Conservation (phyloP, 2,888 invertebrate species). For the Aphelenchoides bicaudatus region DNA sequence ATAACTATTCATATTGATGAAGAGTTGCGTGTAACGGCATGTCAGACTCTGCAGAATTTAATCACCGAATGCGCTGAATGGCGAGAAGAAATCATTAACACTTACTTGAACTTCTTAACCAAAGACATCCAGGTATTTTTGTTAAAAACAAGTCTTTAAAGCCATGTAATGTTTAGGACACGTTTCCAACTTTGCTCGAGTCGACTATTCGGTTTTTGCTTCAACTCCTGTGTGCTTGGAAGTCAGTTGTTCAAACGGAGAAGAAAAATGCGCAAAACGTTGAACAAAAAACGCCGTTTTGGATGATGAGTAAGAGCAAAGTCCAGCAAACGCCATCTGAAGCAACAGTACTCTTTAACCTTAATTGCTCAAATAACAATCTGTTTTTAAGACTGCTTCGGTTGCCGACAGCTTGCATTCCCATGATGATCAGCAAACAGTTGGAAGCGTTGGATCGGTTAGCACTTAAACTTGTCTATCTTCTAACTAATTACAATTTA, state of each 20-base stretch:
- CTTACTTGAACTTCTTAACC: constrained; percentile 56
- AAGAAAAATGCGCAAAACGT: constrained; percentile 25
- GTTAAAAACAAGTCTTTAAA: constrained; percentile 8
- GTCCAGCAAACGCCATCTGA: not conserved
- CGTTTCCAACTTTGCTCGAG: constrained; percentile 82
- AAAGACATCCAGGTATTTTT: constrained; percentile 42
- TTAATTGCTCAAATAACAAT: not conserved
- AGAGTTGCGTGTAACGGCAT: constrained; percentile 73
- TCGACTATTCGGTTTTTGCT: constrained; percentile 85
- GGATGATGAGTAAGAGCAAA: not conserved
- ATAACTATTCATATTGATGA: constrained; percentile 98
- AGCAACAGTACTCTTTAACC: not conserved
- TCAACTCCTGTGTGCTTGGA: constrained; percentile 87
- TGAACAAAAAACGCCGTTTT: constrained; percentile 5
- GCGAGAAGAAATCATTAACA: constrained; percentile 73
- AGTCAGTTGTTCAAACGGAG: constrained; percentile 68
- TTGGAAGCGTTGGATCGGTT: constrained; percentile 14
- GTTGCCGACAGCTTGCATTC: constrained; percentile 12
- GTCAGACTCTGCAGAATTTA: constrained; percentile 72
- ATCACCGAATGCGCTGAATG: constrained; percentile 94
- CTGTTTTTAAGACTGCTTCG: constrained; percentile 6
- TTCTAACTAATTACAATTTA: too few species aligned
- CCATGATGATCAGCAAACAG: constrained; percentile 8
- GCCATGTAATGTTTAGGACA: constrained; percentile 78
- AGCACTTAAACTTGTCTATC: too few species aligned